Conservation (phyloP, 2,797 vertebrate species). For the Arrhamphus sclerolepis region DNA sequence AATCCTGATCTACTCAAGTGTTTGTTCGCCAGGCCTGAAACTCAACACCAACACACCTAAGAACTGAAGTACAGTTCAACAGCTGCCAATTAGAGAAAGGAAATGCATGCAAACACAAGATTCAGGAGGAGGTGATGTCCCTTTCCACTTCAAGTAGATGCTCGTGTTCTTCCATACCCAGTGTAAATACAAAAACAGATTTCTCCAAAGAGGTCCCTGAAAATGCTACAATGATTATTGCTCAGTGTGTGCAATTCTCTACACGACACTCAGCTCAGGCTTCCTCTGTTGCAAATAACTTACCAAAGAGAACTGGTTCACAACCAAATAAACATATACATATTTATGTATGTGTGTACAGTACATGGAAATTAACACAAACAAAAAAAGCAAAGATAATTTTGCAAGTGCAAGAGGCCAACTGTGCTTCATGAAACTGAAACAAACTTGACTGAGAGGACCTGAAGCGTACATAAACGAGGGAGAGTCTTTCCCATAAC, state of each 20-base stretch:
- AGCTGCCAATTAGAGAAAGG: slow-evolving; percentile 57
- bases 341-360: slow-evolving; percentile 16
- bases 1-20: no score
- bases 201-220: background rate
- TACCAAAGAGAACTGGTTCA: slow-evolving; percentile 15
- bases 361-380: slow-evolving; percentile 13
- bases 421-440: slow-evolving; percentile 34
- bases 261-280: slow-evolving; percentile 1
- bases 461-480: slow-evolving; percentile 17
- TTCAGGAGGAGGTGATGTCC: slow-evolving; percentile 19
- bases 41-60: background rate
- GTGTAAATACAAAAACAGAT: slow-evolving; percentile 6
- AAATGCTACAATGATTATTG: slow-evolving; percentile 43
- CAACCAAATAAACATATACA: slow-evolving; percentile 5
- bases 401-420: slow-evolving; percentile 10
- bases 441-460: slow-evolving; percentile 26
- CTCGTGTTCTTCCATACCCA: slow-evolving; percentile 13
- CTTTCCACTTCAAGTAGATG: slow-evolving; percentile 39
- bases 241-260: slow-evolving; percentile 12
- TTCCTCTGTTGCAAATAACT: slow-evolving; percentile 30
- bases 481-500: slow-evolving; percentile 9
- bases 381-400: background rate
- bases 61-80: slow-evolving; percentile 20
- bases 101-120: slow-evolving; percentile 16
- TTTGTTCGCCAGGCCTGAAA: background rate